Percentiles rank a stretch among this genome's conserved stretches.
phyloP scores from a whole-genome alignment of 2,888 invertebrate species.

The Ferrisia virgata region DNA sequence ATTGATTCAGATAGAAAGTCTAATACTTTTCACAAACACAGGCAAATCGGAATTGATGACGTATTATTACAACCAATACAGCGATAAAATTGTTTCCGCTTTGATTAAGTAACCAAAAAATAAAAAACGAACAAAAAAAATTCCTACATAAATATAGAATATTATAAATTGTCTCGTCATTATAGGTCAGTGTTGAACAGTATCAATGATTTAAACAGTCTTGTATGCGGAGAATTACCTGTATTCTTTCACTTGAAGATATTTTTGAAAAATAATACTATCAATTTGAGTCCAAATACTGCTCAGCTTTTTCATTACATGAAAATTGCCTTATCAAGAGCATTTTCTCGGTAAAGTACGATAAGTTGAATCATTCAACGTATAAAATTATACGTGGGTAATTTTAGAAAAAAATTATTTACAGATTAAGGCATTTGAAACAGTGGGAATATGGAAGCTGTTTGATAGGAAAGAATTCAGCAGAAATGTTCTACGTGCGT shows the following conservation, averaged over 20 bases:
- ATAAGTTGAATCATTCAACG: not conserved
- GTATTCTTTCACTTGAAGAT: not conserved
- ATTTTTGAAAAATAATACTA: not conserved
- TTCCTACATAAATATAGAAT: too few relatives aligned
- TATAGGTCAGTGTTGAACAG: slow-evolving; percentile 35
- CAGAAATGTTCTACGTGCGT: slow-evolving; percentile 12
- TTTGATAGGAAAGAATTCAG: not conserved
- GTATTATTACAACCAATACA: slow-evolving; percentile 80
- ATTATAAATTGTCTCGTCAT: too few relatives aligned
- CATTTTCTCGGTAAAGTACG: slow-evolving; percentile 17
- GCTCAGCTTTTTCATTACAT: slow-evolving; percentile 18
- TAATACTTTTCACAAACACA: slow-evolving; percentile 75
- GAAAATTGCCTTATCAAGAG: slow-evolving; percentile 8
- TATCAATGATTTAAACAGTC: not conserved
- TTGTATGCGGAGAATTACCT: not conserved
- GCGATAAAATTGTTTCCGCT: slow-evolving; percentile 70
- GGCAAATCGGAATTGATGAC: slow-evolving; percentile 71
- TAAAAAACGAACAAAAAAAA: too few relatives aligned
- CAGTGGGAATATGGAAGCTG: slow-evolving; percentile 13
- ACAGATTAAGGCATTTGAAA: not conserved
- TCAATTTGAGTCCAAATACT: slow-evolving; percentile 12
- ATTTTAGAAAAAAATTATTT: not conserved
- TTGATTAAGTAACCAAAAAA: slow-evolving; percentile 58
- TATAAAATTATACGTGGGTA: not conserved
- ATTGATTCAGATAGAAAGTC: slow-evolving; percentile 66